Conservation (phyloP, 2,797 vertebrate genomes). For the Momotus momota region DNA sequence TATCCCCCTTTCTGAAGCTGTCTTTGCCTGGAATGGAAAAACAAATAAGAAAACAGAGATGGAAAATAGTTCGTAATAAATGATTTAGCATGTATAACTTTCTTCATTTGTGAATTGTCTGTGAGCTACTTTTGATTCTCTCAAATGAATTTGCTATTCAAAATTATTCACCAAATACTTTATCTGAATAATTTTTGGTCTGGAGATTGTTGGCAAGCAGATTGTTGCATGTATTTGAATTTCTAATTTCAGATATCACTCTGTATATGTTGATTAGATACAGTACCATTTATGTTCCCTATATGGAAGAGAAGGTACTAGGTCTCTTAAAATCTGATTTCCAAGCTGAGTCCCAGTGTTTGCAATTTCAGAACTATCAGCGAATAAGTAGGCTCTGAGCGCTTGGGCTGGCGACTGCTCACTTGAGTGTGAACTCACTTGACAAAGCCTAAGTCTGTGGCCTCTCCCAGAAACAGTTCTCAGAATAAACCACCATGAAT, state of each 20-base stretch:
- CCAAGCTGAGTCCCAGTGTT: not conserved
- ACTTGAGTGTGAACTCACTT: not conserved
- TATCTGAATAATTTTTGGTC: constrained; percentile 65
- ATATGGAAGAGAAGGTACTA: constrained; percentile 1
- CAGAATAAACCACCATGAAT: not conserved
- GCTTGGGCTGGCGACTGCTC: not conserved
- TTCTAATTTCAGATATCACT: constrained; percentile 47
- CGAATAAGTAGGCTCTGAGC: not conserved
- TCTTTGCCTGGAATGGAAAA: constrained; percentile 18
- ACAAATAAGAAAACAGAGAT: constrained; percentile 3
- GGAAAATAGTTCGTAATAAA: constrained; percentile 43
- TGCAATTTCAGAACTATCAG: not conserved
- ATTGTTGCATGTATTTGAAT: constrained; percentile 64
- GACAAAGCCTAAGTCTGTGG: not conserved
- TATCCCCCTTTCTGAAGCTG: not conserved
- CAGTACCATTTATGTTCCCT: not conserved
- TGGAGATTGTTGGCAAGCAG: constrained; percentile 60
- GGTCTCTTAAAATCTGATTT: constrained; percentile 28
- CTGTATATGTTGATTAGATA: constrained; percentile 50
- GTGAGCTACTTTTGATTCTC: constrained; percentile 46
- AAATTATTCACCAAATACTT: constrained; percentile 70
- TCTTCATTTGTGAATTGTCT: constrained; percentile 59
- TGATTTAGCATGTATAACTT: constrained; percentile 41
- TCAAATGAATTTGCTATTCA: constrained; percentile 59
- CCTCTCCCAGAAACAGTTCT: not conserved